Evolutionary conservation across 2,797 vertebrate species (phyloP).

Genomic region (Catostomus latipinnis): DNA sequence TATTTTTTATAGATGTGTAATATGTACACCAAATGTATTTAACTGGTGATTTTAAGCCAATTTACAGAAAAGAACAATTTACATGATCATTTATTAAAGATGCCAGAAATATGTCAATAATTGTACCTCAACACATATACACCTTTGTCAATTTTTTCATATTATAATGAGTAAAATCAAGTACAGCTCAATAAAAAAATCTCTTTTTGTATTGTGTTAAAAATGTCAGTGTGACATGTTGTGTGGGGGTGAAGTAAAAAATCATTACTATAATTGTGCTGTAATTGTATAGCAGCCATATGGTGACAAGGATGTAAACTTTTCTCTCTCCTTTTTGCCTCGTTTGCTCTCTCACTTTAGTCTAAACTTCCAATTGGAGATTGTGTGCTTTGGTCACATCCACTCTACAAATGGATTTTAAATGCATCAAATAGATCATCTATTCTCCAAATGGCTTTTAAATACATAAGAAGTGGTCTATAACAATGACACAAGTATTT

Average conservation of each 20-base stretch:
- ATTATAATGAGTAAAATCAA: slow-evolving; percentile 1
- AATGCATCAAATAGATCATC: not conserved
- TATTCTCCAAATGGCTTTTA: not conserved
- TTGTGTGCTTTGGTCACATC: not conserved
- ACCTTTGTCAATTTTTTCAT: not conserved
- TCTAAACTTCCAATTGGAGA: not conserved
- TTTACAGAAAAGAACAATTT: not conserved
- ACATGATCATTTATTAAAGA: not conserved
- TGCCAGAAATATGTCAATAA: not conserved
- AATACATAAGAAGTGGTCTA: not conserved
- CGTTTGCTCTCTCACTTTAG: not conserved
- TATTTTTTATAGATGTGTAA: no score
- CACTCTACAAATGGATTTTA: not conserved
- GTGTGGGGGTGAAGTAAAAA: slow-evolving; percentile 15
- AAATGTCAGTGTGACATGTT: not conserved
- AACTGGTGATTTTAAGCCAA: not conserved
- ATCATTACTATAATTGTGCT: slow-evolving; percentile 11
- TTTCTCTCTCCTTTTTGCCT: not conserved
- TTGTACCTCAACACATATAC: not conserved
- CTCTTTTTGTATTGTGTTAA: not conserved
- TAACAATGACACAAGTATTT: no score
- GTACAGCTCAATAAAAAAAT: not conserved
- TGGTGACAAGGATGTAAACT: not conserved
- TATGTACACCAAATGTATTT: no score
- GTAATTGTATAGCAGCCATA: slow-evolving; percentile 17